Base-by-base conservation (phyloP, 2,888 invertebrate species). In the Drosophila pseudotakahashii region DNA sequence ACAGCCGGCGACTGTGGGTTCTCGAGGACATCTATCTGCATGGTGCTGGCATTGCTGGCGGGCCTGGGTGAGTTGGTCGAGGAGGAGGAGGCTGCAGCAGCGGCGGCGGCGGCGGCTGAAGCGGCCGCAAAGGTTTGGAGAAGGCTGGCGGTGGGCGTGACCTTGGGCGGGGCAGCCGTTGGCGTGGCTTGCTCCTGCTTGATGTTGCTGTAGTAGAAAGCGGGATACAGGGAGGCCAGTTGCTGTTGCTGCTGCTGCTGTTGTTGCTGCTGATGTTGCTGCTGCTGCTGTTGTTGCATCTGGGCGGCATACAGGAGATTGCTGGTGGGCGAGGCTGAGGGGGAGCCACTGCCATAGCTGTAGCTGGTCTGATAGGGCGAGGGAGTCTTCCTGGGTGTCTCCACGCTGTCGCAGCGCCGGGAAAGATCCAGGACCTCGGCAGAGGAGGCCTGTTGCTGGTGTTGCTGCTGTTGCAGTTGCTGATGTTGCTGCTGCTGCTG, bases 341-440 rank as follows among this genome's bases (percentile, higher is more conserved):
- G 91, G 0, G 92, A 91, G 26, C 76, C 84, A 52, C 88, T 88
- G 54, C 88, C 88, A 37, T 83, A 88, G 64, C 91, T 91, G 6
- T 89, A 91, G 54, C 75, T 87, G n/a, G 89, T 89, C 59, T 90
- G 89, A 60, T 90, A 90, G 0, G 92, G 92, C 0, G 92, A 92
- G 0, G 92, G 91, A 0, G 92, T 91, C 75, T 91, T 92, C 19
- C 90, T 76, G 41, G 86, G 62, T 2, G 86, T 85, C 67, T 92
- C 92, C 3, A 90, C 87, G 16, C 91, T 90, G 77, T 91, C 91
- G 54, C 90, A 90, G 51, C 91, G 91, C 1, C 91, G 82, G 1
- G 92, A 92, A n/a, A 92, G 81, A 77, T 92, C 92, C 48, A 92
- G 78, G 10, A 90, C 92, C 74, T 90, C 89, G 7, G 81, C 74